A percentile compares a stretch with the other conserved stretches of the same genome.
phyloP scores from a whole-genome alignment of 2,888 invertebrate species.

The Hirtodrosophila cameraria region DNA sequence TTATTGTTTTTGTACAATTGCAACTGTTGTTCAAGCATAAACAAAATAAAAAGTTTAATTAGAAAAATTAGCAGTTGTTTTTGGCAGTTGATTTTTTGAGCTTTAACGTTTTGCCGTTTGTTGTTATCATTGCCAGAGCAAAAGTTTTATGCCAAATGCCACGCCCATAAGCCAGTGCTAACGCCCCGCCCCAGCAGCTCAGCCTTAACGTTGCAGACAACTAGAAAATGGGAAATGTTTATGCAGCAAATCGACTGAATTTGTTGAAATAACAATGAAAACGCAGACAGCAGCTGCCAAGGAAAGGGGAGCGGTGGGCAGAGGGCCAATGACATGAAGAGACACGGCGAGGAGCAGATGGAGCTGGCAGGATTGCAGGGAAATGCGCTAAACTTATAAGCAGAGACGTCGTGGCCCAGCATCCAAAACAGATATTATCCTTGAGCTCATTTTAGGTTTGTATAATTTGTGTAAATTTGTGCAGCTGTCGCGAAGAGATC shows the following conservation, averaged over 20 bases:
- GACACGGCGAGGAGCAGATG: not conserved
- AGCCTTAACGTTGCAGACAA: no score
- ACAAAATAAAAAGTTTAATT: conserved; percentile 67
- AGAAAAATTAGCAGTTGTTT: conserved; percentile 62
- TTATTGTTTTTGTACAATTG: conserved; percentile 15
- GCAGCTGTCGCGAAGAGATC: conserved; percentile 51
- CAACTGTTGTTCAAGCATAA: no score
- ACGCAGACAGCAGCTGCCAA: conserved; percentile 28
- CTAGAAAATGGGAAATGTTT: conserved; percentile 58
- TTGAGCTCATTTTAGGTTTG: conserved; percentile 69
- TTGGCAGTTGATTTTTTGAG: no score
- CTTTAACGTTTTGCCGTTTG: no score
- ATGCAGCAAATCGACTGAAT: conserved; percentile 83
- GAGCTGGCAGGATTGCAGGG: conserved; percentile 15
- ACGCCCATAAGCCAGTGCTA: conserved; percentile 21
- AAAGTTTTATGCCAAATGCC: conserved; percentile 35
- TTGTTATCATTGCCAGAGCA: conserved; percentile 55
- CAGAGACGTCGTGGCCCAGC: conserved; percentile 20
- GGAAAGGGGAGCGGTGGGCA: no score
- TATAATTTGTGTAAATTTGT: conserved; percentile 59
- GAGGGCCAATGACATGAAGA: conserved; percentile 39
- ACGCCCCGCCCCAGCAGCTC: no score
- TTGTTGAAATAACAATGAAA: conserved; percentile 78
- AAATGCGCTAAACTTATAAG: conserved; percentile 75
- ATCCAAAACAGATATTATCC: conserved; percentile 9